Evolutionary conservation across 2,113 vertebrate species (phyloP).

Genomic region (Neomonachus schauinslandi): DNA sequence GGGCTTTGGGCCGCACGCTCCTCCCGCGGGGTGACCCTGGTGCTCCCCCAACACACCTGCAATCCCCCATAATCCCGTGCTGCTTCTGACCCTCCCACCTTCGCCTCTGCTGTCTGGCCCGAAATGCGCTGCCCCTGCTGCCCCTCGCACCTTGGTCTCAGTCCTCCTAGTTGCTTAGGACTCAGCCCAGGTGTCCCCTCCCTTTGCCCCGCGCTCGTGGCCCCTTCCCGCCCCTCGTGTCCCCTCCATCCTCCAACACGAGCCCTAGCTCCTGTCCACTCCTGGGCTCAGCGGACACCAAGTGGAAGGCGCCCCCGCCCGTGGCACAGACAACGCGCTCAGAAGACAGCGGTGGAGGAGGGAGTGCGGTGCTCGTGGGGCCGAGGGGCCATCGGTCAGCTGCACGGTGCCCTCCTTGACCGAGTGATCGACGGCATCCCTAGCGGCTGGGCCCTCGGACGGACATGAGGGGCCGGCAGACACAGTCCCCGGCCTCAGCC

Average conservation of each 20-base stretch:
- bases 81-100: background rate
- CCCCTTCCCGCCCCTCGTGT: accelerated
- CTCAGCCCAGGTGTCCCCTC: background rate
- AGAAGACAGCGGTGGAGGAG: background rate
- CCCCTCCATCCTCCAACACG: too few relatives aligned
- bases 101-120: background rate
- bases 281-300: too few relatives aligned
- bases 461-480: background rate
- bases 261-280: background rate
- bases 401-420: background rate
- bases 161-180: background rate
- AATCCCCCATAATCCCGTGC: accelerated
- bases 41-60: background rate
- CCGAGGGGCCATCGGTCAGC: accelerated
- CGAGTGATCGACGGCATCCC: background rate
- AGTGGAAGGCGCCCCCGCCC: background rate
- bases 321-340: background rate
- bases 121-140: accelerated
- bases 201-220: accelerated
- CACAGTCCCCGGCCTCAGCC: background rate
- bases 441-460: accelerated
- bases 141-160: background rate
- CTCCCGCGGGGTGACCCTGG: background rate
- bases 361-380: background rate
- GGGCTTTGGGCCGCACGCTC: background rate